phyloP scores from a whole-genome alignment of 2,113 vertebrate genomes.

The Solea solea region DNA sequence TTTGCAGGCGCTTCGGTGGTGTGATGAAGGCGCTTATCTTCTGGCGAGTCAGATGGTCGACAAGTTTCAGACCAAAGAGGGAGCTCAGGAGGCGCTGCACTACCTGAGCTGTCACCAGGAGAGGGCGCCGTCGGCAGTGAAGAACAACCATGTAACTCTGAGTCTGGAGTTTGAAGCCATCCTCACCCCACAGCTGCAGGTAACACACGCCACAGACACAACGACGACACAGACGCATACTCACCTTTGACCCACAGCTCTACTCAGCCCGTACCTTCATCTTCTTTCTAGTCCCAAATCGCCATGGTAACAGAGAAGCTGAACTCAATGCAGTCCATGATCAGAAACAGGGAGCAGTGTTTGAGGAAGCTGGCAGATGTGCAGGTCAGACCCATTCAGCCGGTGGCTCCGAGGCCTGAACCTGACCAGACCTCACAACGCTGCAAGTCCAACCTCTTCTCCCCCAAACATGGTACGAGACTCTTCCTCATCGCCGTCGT shows the following conservation, averaged over 20 bases:
- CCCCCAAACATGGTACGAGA: conserved; percentile 88
- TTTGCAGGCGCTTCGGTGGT: conserved; percentile 88
- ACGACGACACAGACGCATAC: background rate
- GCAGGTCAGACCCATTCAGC: conserved; percentile 84
- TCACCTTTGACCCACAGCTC: background rate
- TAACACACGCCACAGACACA: conserved; percentile 49
- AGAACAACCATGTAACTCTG: conserved; percentile 80
- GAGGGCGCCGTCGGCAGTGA: conserved; percentile 82
- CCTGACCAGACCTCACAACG: conserved; percentile 76
- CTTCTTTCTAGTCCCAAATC: conserved; percentile 84
- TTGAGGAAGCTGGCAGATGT: conserved; percentile 85
- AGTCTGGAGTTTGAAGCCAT: conserved; percentile 87
- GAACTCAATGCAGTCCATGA: conserved; percentile 84
- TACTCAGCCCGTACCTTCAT: background rate
- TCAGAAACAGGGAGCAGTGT: conserved; percentile 88
- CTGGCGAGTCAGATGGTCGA: conserved; percentile 92
- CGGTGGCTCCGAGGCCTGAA: conserved; percentile 87
- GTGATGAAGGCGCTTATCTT: conserved; percentile 92
- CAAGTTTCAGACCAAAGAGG: conserved; percentile 92
- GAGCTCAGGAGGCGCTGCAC: conserved; percentile 88
- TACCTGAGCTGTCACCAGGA: conserved; percentile 89
- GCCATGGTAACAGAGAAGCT: conserved; percentile 87
- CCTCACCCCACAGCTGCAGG: conserved; percentile 89
- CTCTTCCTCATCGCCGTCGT: background rate
- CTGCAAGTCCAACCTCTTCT: conserved; percentile 85